phyloP scores from a whole-genome alignment of 2,113 vertebrate genomes.

The Rattus norvegicus region GRCr8 NC_086021.1:28743001-28743500 shows the following conservation, averaged over 20 bases:
- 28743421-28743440: neutral
- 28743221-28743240: too few relatives aligned
- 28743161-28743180: too few relatives aligned
- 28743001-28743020: neutral
- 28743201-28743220: too few relatives aligned
- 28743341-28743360: neutral
- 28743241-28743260: neutral
- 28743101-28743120: too few relatives aligned
- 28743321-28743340: neutral
- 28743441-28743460: too few relatives aligned
- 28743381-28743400: neutral
- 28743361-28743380: neutral
- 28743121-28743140: neutral
- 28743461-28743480: too few relatives aligned
- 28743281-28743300: neutral
- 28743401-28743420: neutral
- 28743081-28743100: neutral
- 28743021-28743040: neutral
- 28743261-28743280: neutral
- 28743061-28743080: neutral
- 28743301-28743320: neutral
- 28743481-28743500: rapidly evolving
- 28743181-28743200: too few relatives aligned
- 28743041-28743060: neutral
- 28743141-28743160: neutral